Evolutionary conservation across 1,140 invertebrate species (phyloP).

Genomic region (Diabrotica undecimpunctata): DNA sequence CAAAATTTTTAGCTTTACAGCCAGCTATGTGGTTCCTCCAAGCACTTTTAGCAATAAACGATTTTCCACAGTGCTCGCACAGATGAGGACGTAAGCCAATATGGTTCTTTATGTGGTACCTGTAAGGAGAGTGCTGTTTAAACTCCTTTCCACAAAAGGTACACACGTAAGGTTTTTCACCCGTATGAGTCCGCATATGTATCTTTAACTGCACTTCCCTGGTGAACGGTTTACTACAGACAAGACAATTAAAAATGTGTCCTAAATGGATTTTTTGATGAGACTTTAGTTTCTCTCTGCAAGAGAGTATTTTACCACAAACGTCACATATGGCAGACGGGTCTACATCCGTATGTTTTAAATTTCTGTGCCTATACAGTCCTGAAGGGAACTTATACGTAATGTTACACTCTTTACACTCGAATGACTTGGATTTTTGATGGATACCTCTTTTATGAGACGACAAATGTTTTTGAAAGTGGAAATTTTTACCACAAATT

Average conservation of each 20-base stretch:
- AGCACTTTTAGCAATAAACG: constrained; percentile 15
- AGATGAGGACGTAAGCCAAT: constrained; percentile 22
- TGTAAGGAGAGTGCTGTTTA: constrained; percentile 56
- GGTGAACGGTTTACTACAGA: constrained; percentile 63
- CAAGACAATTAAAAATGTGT: constrained; percentile 66
- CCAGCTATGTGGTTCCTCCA: constrained; percentile 13
- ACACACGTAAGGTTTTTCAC: constrained; percentile 69
- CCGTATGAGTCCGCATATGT: constrained; percentile 23
- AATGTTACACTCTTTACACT: constrained; percentile 36
- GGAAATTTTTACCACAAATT: constrained; percentile 55
- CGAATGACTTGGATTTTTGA: constrained; percentile 40
- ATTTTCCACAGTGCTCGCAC: constrained; percentile 17
- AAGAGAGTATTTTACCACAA: constrained; percentile 74
- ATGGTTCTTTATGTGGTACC: constrained; percentile 20
- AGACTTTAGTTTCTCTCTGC: constrained; percentile 66
- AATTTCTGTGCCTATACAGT: constrained; percentile 34
- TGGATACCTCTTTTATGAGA: constrained; percentile 43
- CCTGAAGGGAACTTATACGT: constrained; percentile 5
- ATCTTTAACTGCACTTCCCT: background rate
- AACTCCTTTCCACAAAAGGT: constrained; percentile 67
- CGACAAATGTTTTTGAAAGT: constrained; percentile 43
- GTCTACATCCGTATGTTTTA: constrained; percentile 37
- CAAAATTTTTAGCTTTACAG: background rate
- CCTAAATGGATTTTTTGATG: constrained; percentile 69
- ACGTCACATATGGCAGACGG: constrained; percentile 59